A percentile compares a stretch with the other conserved stretches of the same genome.
Conservation (phyloP, 2,113 vertebrate genomes). For the Phyllostomus discolor region DNA sequence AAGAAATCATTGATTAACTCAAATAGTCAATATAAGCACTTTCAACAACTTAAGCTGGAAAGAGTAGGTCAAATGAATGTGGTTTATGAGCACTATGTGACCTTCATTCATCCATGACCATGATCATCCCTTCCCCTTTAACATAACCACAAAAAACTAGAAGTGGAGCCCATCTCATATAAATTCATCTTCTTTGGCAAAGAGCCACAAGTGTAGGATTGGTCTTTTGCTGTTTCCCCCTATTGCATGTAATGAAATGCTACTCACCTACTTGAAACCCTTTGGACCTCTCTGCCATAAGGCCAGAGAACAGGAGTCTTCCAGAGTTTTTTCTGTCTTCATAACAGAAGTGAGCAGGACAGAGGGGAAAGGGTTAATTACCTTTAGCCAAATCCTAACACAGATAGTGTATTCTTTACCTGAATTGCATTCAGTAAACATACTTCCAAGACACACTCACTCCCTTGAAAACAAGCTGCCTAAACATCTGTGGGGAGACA, state of each 20-base stretch:
- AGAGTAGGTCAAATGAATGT: not conserved
- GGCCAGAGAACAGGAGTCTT: not conserved
- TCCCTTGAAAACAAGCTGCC: constrained; percentile 77
- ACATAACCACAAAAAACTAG: not conserved
- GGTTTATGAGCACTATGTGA: not conserved
- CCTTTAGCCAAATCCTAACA: constrained; percentile 22
- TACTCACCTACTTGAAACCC: not conserved
- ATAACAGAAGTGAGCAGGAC: not conserved
- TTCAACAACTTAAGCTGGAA: not conserved
- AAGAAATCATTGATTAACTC: constrained; percentile 43
- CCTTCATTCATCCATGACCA: not conserved
- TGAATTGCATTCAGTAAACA: constrained; percentile 64
- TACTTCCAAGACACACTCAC: constrained; percentile 60
- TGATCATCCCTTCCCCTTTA: not conserved
- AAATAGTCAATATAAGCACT: not conserved
- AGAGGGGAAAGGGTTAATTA: not conserved
- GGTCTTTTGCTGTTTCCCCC: not conserved
- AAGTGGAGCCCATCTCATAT: not conserved
- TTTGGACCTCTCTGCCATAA: not conserved
- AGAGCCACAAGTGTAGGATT: not conserved
- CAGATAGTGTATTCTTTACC: constrained; percentile 65
- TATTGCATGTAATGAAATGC: not conserved
- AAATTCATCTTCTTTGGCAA: not conserved
- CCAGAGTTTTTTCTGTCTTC: not conserved
- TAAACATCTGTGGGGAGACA: constrained; percentile 82